Evolutionary conservation across 1,140 invertebrate species (phyloP), one percentile per base, ranked within the genome.

Genomic region (Drosophila pseudoananassae): DNA sequence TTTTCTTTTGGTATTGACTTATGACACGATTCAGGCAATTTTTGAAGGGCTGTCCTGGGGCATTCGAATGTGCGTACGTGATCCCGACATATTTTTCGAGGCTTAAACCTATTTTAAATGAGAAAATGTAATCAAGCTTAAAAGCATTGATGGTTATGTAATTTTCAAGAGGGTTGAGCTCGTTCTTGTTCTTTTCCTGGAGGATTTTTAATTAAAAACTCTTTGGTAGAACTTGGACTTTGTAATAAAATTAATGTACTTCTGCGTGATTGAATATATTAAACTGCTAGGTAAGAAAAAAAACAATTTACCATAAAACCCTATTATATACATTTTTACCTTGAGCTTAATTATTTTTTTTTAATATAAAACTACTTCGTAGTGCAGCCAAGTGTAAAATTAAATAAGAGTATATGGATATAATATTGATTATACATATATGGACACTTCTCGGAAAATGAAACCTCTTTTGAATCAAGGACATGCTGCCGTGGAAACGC

Each of bases 1-100:
- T n/a, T 25, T 25, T 7, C 68, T 64, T 31, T 10, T 12, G 76
- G 56, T 49, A 64, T 69, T 82, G 79, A 78, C 68, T 78, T 75
- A 66, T 71, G 46, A 46, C 40, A 12, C n/a, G 38, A 54, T 17
- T 40, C 45, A 54, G 1, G 15, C 29, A 17, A 55, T 45, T 66
- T 55, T 55, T 23, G 7, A 33, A 40, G 23, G 46, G 12, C 55
- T 64, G 29, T 60, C 46, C 57, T 58, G 51, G 38, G 56, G 45
- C 15, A 10, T 29, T 25, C 17, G 36, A 71, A 60, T 31, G 12
- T 50, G 45, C 5, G 46, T 56, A 82, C 79, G 74, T 83, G 79
- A 55, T 61, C 27, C 47, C 27, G 15, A 27, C 78, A 60, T 38
- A 36, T 73, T 73, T 65, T 47, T 31, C 6, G 15, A 15, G 27